These are phyloP conservation scores for Drosophila melanica DNA, from an alignment of 1,140 invertebrate species.

Conservation along the genomic window DNA sequence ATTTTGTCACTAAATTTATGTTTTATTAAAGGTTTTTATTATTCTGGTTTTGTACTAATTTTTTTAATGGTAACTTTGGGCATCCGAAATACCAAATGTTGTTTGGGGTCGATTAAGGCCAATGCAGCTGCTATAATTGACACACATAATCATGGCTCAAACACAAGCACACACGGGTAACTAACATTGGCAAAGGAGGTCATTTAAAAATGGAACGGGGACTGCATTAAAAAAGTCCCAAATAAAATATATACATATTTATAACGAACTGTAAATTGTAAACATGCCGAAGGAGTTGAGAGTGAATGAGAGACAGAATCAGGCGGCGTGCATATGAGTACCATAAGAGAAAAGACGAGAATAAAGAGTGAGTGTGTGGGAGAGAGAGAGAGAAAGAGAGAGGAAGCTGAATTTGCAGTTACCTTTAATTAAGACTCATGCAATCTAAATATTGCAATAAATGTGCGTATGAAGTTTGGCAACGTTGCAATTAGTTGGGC, in stretches of 20 bases:
- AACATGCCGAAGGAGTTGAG: conserved; percentile 30
- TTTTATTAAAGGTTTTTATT: no score
- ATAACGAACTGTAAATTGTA: conserved; percentile 21
- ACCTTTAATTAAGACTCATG: background rate
- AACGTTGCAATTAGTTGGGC: conserved; percentile 13
- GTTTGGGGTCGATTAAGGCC: conserved; percentile 7
- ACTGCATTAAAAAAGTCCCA: conserved; percentile 17
- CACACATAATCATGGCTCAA: conserved; percentile 27
- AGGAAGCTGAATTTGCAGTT: conserved; percentile 13
- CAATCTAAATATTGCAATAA: background rate
- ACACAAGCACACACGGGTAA: conserved; percentile 5
- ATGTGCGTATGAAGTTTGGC: conserved; percentile 2
- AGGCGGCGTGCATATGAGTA: background rate
- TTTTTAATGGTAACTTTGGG: no score
- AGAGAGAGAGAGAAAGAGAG: background rate
- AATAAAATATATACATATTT: conserved; percentile 14
- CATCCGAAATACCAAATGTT: no score
- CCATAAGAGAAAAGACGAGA: background rate
- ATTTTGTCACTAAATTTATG: no score
- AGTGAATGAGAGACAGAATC: background rate
- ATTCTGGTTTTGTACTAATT: no score
- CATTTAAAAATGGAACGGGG: conserved; percentile 11
- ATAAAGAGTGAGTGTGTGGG: background rate
- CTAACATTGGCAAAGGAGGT: conserved; percentile 26
- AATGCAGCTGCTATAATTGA: conserved; percentile 28